Percentiles rank a stretch among this genome's conserved stretches.
phyloP scores from a whole-genome alignment of 64 coral and sea anemone species.

The Acropora yongei region DNA sequence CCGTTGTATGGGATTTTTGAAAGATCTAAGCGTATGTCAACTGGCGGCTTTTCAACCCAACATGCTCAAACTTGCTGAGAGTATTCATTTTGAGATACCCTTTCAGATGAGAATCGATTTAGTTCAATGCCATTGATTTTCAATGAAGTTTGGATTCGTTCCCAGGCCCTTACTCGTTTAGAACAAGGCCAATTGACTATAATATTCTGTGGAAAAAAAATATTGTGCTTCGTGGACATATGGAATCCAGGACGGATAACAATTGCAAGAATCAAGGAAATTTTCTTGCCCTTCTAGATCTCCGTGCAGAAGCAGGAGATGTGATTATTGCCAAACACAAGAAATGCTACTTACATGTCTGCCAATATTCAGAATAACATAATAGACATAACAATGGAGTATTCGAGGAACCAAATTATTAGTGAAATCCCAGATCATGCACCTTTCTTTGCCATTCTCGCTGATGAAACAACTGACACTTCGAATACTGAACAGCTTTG shows the following conservation, averaged over 20 bases:
- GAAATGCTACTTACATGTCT: constrained; percentile 60
- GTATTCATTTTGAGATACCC: too few species aligned
- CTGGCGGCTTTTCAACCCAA: too few species aligned
- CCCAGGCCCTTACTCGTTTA: too few species aligned
- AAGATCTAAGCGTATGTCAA: too few species aligned
- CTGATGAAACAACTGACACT: constrained; percentile 56
- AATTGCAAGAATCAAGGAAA: constrained; percentile 49
- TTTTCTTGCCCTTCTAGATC: constrained; percentile 55
- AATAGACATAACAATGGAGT: constrained; percentile 38
- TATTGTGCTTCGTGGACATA: constrained; percentile 55
- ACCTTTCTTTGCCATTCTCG: constrained; percentile 60
- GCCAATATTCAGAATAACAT: constrained; percentile 51
- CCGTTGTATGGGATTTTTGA: too few species aligned
- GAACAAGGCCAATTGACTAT: neutral
- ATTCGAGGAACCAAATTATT: constrained; percentile 53
- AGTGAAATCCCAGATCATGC: constrained; percentile 51
- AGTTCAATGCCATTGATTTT: too few species aligned
- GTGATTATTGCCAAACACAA: constrained; percentile 47
- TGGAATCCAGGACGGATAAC: constrained; percentile 10
- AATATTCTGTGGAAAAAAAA: constrained; percentile 66
- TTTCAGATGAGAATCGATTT: too few species aligned
- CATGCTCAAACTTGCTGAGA: too few species aligned
- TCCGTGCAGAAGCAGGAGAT: constrained; percentile 52
- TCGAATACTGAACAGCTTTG: constrained; percentile 61
- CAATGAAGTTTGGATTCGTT: too few species aligned